Evolutionary conservation across 2,888 invertebrate genomes (phyloP), one percentile per base, ranked within the genome.

Genomic region (Spodoptera picta): DNA sequence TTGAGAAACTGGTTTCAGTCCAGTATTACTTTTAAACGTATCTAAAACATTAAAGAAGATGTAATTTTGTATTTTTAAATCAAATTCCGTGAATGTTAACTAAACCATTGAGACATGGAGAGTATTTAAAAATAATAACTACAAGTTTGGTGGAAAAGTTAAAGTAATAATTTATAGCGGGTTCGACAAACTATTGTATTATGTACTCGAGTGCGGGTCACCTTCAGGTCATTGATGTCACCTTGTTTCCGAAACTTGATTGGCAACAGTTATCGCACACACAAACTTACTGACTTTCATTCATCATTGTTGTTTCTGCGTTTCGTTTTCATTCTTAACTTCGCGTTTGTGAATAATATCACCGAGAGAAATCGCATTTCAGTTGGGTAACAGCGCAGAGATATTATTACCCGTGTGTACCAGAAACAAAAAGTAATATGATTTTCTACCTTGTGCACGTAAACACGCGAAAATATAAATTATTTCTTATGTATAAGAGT

Each of bases 241-340:
- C 93, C 92, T 94, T 93, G 90, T 83, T 92, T 87, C 91, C 87
- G 86, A 91, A 91, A 92, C 89, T 90, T 87, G 90, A 92, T 90
- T 89, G 87, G 87, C 90, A 86, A 88, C 89, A 87, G 83, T 90
- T 88, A 90, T 90, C 88, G 86, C 84, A 79, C 85, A 81, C 80
- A 81, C 82, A 80, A 84, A 84, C 84, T 84, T 82, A 80, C 82
- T 81, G 84, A 82, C 83, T 87, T 89, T 88, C 88, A 87, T 89
- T 90, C 86, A 89, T 88, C 84, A 88, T 85, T 86, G 83, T 86
- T 83, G 67, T 75, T 82, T 69, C 62, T 72, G 65, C 64, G 64
- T 73, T 75, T 64, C 58, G 58, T 69, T 74, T 70, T 73, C 69
- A 75, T 67, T 73, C 55, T 73, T 75, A 63, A 71, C 65, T 65